A percentile compares a stretch with the other conserved stretches of the same genome.
Conservation (phyloP, 2,797 vertebrate species). For the Epinephelus coioides region DNA sequence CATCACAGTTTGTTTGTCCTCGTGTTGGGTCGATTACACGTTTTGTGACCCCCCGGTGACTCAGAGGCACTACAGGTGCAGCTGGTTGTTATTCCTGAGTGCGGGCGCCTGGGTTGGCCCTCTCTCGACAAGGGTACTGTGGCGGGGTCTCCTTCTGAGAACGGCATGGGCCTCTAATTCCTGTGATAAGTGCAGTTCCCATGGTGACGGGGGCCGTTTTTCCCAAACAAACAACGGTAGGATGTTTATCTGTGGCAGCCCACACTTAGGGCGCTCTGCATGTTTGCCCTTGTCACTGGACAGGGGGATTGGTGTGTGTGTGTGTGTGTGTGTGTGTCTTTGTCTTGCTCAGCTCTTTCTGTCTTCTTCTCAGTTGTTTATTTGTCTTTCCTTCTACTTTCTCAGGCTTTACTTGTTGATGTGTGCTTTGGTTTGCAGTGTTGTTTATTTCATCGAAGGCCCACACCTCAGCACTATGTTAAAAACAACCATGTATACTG, state of each 20-base stretch:
- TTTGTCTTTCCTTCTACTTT: slow-evolving; percentile 54
- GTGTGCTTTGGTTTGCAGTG: slow-evolving; percentile 16
- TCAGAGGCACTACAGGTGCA: slow-evolving; percentile 75
- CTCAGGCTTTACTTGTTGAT: slow-evolving; percentile 15
- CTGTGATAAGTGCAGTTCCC: slow-evolving; percentile 91
- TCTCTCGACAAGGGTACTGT: slow-evolving; percentile 81
- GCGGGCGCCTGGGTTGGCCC: slow-evolving; percentile 61
- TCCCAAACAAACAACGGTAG: slow-evolving; percentile 91
- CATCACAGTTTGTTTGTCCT: slow-evolving; percentile 52
- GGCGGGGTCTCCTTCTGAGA: slow-evolving; percentile 87
- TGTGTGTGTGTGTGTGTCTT: slow-evolving; percentile 32
- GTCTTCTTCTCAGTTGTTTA: slow-evolving; percentile 30
- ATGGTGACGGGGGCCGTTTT: slow-evolving; percentile 89
- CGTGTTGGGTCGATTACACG: slow-evolving; percentile 55
- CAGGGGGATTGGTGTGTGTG: slow-evolving; percentile 59
- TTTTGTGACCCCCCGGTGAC: slow-evolving; percentile 56
- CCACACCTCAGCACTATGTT: slow-evolving; percentile 21
- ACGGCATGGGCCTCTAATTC: slow-evolving; percentile 90
- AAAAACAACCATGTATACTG: neutral
- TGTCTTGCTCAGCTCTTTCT: slow-evolving; percentile 48
- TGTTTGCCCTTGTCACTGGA: slow-evolving; percentile 88
- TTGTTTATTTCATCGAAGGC: slow-evolving; percentile 19
- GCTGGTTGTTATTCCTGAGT: slow-evolving; percentile 75
- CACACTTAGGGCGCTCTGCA: slow-evolving; percentile 82
- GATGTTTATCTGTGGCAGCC: slow-evolving; percentile 91